Conservation (phyloP, 2,888 invertebrate genomes). For the Dicyrtomina minuta region DNA sequence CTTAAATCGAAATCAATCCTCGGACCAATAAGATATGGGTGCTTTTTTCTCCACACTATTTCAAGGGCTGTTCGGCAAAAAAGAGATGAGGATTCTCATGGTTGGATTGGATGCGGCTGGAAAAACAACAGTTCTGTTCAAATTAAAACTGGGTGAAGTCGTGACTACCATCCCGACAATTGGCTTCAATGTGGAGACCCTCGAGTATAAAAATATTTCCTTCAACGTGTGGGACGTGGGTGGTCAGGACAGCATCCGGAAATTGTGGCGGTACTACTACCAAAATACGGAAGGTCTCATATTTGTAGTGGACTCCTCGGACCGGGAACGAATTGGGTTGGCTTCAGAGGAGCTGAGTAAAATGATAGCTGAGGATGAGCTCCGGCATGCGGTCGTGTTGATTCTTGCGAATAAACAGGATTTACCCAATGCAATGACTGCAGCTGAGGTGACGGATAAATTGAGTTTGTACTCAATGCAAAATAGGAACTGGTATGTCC, state of each 20-base stretch:
- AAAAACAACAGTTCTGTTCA: too few relatives aligned
- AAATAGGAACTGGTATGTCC: background rate
- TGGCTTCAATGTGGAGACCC: background rate
- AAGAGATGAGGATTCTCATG: too few relatives aligned
- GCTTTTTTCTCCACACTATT: background rate
- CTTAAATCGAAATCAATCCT: too few relatives aligned
- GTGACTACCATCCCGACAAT: slow-evolving; percentile 1
- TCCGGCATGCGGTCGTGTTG: background rate
- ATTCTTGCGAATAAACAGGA: slow-evolving; percentile 13
- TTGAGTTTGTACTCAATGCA: background rate
- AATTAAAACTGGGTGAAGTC: background rate
- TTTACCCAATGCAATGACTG: background rate
- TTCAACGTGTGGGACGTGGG: slow-evolving; percentile 5
- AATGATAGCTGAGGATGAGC: background rate
- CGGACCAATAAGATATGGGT: too few relatives aligned
- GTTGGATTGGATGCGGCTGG: too few relatives aligned
- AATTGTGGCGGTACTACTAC: background rate
- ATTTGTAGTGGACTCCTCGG: slow-evolving; percentile 1
- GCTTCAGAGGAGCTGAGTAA: background rate
- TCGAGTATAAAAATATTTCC: background rate
- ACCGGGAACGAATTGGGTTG: background rate
- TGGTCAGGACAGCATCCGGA: background rate
- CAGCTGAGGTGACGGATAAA: background rate
- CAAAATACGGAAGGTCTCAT: background rate
- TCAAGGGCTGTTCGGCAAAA: background rate